Base-by-base conservation (phyloP, 1,140 invertebrate genomes). In the Gonioctena quinquepunctata region DNA sequence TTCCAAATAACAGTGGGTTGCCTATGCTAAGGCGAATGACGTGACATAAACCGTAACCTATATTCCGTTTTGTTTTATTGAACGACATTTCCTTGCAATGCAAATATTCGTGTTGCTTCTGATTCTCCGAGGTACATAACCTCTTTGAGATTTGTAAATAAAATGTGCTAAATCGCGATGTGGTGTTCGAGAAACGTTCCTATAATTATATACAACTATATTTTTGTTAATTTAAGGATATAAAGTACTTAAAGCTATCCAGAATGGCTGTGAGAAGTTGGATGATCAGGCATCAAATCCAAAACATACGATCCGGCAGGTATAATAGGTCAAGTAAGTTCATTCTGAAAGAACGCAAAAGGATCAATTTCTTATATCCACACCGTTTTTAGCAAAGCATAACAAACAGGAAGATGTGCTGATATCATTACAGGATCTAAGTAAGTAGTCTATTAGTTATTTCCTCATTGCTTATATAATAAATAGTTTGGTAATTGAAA, bases 261-360 rank as follows among this genome's bases (percentile, higher is more conserved):
- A 49, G n/a, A 54, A 75, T 75, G 73, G 73, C 73, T 49, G 50
- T 75, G 22, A 67, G 69, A 19, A 71, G 73, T 61, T 75, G 73
- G 73, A 75, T 69, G 67, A 21, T 75, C 13, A 52, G 70, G 49
- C 50, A 57, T 18, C 70, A 71, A 42, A 64, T 66, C 13, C 48
- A 61, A 21, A 68, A 64, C 6, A 49, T 50, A n/a, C 65, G 61
- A 68, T 59, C 68, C 25, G 68, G 67, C 28, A 71, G 70, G 25
- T 64, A 52, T 22, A 71, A 69, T 57, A 67, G 68, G 33, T 56
- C 70, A 42, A 65, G 73, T 72, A 71, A 62, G 68, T 69, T 61
- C 16, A 63, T 63, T 63, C 42, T 18, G 23, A 21, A 16, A 52
- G 62, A 68, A n/a, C 49, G 49, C 16, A 63, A 42, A n/a, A 63